Evolutionary conservation across 2,113 vertebrate species (phyloP).

Genomic region (Chelonoidis abingdonii): DNA sequence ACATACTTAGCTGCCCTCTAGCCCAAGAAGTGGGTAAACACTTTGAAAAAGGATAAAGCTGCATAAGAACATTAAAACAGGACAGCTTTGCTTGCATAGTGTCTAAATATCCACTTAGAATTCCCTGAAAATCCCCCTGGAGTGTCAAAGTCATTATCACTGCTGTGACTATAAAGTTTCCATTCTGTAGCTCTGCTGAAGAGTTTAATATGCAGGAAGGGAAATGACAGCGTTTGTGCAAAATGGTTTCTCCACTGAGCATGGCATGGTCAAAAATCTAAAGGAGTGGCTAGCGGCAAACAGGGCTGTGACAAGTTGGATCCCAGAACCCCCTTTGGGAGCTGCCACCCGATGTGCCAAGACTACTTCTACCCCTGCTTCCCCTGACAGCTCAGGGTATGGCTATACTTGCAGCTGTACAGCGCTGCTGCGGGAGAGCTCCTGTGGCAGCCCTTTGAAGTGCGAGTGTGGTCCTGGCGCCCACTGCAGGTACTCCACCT

Average conservation of each 20-base stretch:
- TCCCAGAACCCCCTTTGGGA: too few species aligned
- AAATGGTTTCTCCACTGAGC: not conserved
- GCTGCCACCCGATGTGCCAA: too few species aligned
- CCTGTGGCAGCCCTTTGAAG: too few species aligned
- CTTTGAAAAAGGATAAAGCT: not conserved
- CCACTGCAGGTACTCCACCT: too few species aligned
- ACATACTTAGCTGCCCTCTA: not conserved
- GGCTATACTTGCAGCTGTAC: too few species aligned
- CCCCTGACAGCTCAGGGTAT: too few species aligned
- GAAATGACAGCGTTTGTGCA: not conserved
- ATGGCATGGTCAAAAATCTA: not conserved
- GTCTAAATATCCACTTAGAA: not conserved
- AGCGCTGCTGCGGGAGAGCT: too few species aligned
- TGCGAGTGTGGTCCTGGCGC: too few species aligned
- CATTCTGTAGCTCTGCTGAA: not conserved
- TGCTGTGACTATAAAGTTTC: not conserved
- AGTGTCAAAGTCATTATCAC: not conserved
- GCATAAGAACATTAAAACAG: not conserved
- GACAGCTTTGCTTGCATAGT: rapidly evolving
- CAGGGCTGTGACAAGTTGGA: too few species aligned
- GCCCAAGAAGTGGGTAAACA: not conserved
- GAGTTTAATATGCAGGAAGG: rapidly evolving
- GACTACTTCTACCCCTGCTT: too few species aligned
- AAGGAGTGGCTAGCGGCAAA: not conserved
- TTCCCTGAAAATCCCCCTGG: not conserved